These are phyloP conservation scores for Tragelaphus buxtoni DNA, from an alignment of 2,113 vertebrate genomes.

Conservation along the genomic window DNA sequence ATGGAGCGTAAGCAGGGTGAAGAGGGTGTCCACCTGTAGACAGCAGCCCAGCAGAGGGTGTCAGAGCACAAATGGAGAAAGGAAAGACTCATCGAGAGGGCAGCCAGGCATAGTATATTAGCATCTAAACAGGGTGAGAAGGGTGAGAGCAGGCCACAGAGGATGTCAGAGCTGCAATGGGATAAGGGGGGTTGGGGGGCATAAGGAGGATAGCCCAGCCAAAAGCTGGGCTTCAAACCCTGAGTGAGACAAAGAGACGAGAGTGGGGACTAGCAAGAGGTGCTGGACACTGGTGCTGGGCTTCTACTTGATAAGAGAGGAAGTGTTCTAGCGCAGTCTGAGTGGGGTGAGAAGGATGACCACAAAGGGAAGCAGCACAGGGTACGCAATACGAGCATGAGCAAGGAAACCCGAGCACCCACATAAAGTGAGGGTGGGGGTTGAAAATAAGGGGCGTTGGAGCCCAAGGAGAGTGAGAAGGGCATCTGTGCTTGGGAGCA, in stretches of 20 bases:
- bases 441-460: background rate
- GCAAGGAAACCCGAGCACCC: background rate
- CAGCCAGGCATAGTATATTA: background rate
- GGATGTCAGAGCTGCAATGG: background rate
- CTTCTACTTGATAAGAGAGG: background rate
- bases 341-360: background rate
- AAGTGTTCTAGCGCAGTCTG: background rate
- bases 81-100: background rate
- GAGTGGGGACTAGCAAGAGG: background rate
- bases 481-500: background rate
- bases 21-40: background rate
- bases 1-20: background rate
- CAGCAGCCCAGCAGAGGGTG: background rate
- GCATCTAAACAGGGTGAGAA: background rate
- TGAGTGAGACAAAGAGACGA: background rate
- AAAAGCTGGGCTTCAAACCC: background rate
- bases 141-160: background rate
- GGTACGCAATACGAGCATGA: background rate
- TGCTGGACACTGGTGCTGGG: background rate
- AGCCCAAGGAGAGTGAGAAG: background rate
- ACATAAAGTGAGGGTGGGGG: background rate
- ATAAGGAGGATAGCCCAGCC: background rate
- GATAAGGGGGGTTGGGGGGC: background rate
- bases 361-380: background rate
- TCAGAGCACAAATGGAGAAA: background rate